Evolutionary conservation across 2,113 vertebrate species (phyloP).

Genomic region (Ophiodon elongatus): DNA sequence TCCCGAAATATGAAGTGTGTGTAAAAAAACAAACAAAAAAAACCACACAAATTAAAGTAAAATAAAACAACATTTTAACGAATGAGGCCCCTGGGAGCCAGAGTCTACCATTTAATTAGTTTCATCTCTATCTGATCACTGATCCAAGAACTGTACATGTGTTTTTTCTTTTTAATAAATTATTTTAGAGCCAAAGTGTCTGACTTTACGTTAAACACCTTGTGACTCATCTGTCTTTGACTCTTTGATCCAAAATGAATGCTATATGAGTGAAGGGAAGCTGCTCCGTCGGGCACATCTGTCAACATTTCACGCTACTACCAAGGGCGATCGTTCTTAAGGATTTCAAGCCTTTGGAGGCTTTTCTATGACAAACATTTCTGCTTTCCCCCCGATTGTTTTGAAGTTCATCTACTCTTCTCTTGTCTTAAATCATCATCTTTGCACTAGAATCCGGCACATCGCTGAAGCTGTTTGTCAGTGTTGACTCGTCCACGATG

Average conservation of each 20-base stretch:
- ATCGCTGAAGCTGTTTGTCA: not conserved
- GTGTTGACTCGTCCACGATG: not conserved
- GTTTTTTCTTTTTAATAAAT: not conserved
- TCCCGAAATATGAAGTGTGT: conserved; percentile 7
- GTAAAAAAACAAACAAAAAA: too few relatives aligned
- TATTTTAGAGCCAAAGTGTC: not conserved
- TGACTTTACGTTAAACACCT: not conserved
- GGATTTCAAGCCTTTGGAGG: conserved; percentile 12
- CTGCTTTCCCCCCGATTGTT: not conserved
- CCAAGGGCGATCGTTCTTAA: not conserved
- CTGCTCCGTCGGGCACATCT: not conserved
- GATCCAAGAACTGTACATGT: conserved; percentile 10
- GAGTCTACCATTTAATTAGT: not conserved
- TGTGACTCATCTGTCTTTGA: not conserved
- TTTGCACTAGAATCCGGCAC: conserved; percentile 1
- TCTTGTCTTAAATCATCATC: conserved; percentile 30
- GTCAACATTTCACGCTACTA: not conserved
- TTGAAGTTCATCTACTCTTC: conserved; percentile 24
- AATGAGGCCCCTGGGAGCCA: conserved; percentile 53
- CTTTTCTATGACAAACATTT: not conserved
- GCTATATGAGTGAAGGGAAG: not conserved
- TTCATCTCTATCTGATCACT: conserved; percentile 9
- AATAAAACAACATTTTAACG: conserved; percentile 14
- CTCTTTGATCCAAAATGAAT: not conserved
- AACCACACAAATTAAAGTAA: not conserved